These are phyloP conservation scores for Rhinoderma darwinii DNA, from an alignment of 2,113 vertebrate genomes.

Conservation along the genomic window DNA sequence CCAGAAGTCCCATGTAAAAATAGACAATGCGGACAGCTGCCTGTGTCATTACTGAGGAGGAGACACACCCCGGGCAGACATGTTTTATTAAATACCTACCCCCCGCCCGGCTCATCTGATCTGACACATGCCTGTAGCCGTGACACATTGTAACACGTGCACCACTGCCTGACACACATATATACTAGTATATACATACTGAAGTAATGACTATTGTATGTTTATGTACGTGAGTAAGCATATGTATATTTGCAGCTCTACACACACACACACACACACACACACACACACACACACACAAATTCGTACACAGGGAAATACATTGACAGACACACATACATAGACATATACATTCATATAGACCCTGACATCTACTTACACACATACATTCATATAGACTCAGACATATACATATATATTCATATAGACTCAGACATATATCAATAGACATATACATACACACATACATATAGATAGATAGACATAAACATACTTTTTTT, in stretches of 20 bases:
- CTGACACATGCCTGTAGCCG: not conserved
- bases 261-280: not conserved
- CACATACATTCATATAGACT: not conserved
- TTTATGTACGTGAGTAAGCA: not conserved
- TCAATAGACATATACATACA: too few species aligned
- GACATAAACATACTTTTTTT: too few species aligned
- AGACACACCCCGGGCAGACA: slow-evolving; percentile 9
- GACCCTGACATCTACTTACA: not conserved
- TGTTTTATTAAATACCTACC: not conserved
- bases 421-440: too few species aligned
- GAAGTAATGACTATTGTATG: not conserved
- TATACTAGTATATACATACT: not conserved
- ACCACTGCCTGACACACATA: not conserved
- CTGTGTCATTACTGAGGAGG: not conserved
- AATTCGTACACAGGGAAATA: not conserved
- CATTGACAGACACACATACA: not conserved
- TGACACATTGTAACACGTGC: slow-evolving; percentile 19
- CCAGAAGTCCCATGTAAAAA: slow-evolving; percentile 25
- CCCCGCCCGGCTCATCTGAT: not conserved
- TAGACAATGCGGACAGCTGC: slow-evolving; percentile 16
- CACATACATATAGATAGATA: too few species aligned
- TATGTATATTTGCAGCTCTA: not conserved
- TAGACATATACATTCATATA: not conserved
- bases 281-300: not conserved
- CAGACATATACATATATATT: too few species aligned